These are phyloP conservation scores for Enteromius trimaculatus DNA, from an alignment of 2,797 vertebrate species.

Conservation along the genomic window DNA sequence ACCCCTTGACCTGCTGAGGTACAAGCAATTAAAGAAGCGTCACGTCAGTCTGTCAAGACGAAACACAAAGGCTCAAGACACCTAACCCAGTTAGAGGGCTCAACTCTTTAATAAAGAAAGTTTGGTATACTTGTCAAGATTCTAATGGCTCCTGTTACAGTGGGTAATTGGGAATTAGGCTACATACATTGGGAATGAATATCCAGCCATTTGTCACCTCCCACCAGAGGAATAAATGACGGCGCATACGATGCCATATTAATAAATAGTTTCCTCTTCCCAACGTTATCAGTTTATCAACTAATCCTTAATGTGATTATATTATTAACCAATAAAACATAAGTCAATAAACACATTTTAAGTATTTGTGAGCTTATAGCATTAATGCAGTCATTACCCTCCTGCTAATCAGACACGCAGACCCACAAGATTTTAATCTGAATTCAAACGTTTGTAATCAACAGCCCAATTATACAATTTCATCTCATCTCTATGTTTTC, in stretches of 20 bases:
- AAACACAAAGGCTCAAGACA: slow-evolving; percentile 72
- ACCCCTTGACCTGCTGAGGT: slow-evolving; percentile 72
- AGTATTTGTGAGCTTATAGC: slow-evolving; percentile 25
- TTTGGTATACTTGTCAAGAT: slow-evolving; percentile 77
- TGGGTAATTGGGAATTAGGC: slow-evolving; percentile 72
- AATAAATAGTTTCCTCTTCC: slow-evolving; percentile 18
- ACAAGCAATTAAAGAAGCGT: slow-evolving; percentile 75
- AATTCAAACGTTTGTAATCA: slow-evolving; percentile 18
- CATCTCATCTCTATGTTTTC: slow-evolving; percentile 3
- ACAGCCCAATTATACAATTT: slow-evolving; percentile 23
- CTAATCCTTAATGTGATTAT: slow-evolving; percentile 35
- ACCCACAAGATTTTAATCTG: slow-evolving; percentile 15
- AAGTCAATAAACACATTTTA: slow-evolving; percentile 34
- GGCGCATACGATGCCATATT: not conserved
- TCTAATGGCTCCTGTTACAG: slow-evolving; percentile 68
- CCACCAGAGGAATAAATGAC: slow-evolving; percentile 8
- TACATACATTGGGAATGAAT: slow-evolving; percentile 65
- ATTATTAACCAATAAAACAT: slow-evolving; percentile 20
- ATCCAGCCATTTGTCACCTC: not conserved
- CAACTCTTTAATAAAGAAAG: slow-evolving; percentile 71
- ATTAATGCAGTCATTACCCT: slow-evolving; percentile 19
- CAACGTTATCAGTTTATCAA: slow-evolving; percentile 8
- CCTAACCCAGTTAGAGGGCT: slow-evolving; percentile 76
- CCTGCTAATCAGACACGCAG: slow-evolving; percentile 27
- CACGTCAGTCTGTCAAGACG: slow-evolving; percentile 68